Base-by-base conservation (phyloP, 2,797 vertebrate genomes). In the Tapirus indicus region DNA sequence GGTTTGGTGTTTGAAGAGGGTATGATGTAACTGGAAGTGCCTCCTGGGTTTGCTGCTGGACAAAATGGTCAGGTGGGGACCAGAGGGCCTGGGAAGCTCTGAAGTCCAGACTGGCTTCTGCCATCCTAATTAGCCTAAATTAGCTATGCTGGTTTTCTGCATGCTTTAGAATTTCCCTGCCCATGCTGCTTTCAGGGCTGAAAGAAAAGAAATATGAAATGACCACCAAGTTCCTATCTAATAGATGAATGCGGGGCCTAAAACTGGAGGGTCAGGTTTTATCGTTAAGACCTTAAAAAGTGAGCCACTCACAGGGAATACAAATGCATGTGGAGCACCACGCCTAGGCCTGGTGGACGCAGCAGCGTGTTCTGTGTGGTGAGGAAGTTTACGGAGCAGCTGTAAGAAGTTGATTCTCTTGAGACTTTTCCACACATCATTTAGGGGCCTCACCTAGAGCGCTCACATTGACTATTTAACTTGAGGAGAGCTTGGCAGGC, bases 1-100 rank as follows among this genome's bases (percentile, higher is more conserved):
- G 98, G 98, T 95, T 99, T 97, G 98, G 98, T 98, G 98, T 99
- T 99, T 99, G 99, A 99, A 99, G 98, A 99, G 98, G 98, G 98
- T 98, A 98, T 99, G 98, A 99, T 99, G 99, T 98, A 99, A 99
- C 98, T 99, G 99, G 98, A 98, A 98, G 98, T 98, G 98, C 98
- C 98, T 98, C 98, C 98, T 98, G 99, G 98, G 98, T 99, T 99
- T 98, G 98, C 98, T 98, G 98, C 98, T 96, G 99, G 98, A 99
- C 98, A 98, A 98, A 98, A 98, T 98, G 97, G 98, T 99, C 98
- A 99, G 99, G 99, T 99, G 98, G 98, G 98, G 98, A 98, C 69
- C 95, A 98, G 98, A 98, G 98, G 98, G 98, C 98, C 98, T 71
- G 97, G 97, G 98, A 98, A 97, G 98, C 98, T 98, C 99, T 98